phyloP scores from a whole-genome alignment of 2,797 vertebrate genomes.

The Propithecus deckenii region DNA sequence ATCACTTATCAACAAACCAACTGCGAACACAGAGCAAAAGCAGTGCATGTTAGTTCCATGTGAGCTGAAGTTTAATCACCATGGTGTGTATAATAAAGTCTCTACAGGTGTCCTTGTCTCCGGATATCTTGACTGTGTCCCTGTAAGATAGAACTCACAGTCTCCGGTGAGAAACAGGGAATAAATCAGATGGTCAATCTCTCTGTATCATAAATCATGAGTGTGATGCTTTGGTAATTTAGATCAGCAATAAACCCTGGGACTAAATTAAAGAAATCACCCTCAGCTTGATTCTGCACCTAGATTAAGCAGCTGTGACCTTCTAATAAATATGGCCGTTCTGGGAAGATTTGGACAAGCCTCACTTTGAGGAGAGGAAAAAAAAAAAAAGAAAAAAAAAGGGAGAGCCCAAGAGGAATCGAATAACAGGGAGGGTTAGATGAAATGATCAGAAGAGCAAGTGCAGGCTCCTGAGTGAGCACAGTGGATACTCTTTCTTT shows the following conservation, averaged over 20 bases:
- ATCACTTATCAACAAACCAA: not conserved
- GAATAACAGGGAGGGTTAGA: not conserved
- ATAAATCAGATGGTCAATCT: conserved; percentile 66
- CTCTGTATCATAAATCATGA: conserved; percentile 52
- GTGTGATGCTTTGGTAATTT: conserved; percentile 58
- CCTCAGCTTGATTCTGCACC: conserved; percentile 9
- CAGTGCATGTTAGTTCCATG: not conserved
- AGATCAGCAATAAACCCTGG: conserved; percentile 55
- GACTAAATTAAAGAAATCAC: conserved; percentile 58
- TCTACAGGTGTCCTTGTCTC: conserved; percentile 33
- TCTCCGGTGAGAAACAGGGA: not conserved
- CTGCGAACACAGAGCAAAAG: not conserved
- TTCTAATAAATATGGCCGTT: conserved; percentile 44
- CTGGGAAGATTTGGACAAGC: not conserved
- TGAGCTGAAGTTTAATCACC: conserved; percentile 43
- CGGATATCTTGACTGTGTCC: conserved; percentile 7
- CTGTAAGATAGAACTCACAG: conserved; percentile 50
- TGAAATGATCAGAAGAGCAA: not conserved
- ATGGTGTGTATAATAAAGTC: not conserved
- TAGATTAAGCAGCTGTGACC: conserved; percentile 56
- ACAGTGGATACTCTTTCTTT: not conserved
- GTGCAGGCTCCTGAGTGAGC: too few species aligned
- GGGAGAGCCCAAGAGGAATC: not conserved
- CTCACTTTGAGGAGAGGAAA: not conserved
- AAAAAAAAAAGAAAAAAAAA: accelerated